phyloP scores from a whole-genome alignment of 1,140 invertebrate genomes.

The Diachasma alloeum region DNA sequence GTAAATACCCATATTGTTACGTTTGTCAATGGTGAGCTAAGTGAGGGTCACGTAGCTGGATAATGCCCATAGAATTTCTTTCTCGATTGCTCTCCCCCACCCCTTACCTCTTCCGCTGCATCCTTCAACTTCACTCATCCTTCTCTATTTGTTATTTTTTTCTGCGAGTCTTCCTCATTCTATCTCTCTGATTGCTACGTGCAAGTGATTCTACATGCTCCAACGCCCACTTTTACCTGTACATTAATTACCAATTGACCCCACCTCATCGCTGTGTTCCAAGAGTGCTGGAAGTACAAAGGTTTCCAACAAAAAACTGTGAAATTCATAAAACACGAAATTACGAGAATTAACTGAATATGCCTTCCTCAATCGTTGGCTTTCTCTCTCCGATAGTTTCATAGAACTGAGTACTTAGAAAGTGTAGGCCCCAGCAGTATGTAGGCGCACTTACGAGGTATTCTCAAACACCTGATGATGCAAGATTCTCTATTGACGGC shows the following conservation, averaged over 20 bases:
- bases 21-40: constrained; percentile 64
- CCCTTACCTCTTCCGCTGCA: constrained; percentile 2
- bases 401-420: constrained; percentile 19
- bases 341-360: not conserved
- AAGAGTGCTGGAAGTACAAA: not conserved
- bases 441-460: not conserved
- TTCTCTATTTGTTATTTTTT: constrained; percentile 14
- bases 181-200: constrained; percentile 8
- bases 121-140: constrained; percentile 2
- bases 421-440: constrained; percentile 11
- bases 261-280: not conserved
- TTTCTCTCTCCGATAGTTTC: constrained; percentile 23
- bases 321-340: not conserved
- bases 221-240: not conserved
- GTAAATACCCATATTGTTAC: constrained; percentile 67
- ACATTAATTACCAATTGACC: not conserved
- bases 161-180: not conserved
- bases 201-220: not conserved
- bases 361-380: constrained; percentile 1
- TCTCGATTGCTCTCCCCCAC: constrained; percentile 5
- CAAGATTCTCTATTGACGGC: constrained; percentile 16
- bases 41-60: constrained; percentile 59
- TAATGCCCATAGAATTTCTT: constrained; percentile 35
- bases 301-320: not conserved
- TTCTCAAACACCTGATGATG: constrained; percentile 17